Conservation (phyloP, 2,888 invertebrate species). For the Meghimatium bilineatum region DNA sequence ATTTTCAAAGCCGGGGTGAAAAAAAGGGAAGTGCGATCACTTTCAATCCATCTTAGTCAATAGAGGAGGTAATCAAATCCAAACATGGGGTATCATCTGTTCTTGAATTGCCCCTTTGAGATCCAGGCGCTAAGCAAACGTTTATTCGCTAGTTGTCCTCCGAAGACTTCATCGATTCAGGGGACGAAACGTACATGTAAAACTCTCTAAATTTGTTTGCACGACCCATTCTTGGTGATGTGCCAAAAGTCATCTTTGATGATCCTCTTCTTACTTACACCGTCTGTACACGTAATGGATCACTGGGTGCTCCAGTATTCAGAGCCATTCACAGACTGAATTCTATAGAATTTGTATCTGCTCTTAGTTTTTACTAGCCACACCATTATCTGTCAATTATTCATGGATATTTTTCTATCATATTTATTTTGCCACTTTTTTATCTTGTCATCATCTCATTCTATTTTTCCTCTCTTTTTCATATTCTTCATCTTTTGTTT, state of each 20-base stretch:
- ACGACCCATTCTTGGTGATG: neutral
- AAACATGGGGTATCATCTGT: constrained; percentile 44
- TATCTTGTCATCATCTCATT: neutral
- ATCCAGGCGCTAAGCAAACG: constrained; percentile 34
- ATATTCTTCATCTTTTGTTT: neutral
- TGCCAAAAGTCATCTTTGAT: constrained; percentile 31
- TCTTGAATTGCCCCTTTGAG: constrained; percentile 36
- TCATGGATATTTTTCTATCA: too few relatives aligned
- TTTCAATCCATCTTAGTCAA: constrained; percentile 46
- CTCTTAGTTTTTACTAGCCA: too few relatives aligned
- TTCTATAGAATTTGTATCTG: neutral
- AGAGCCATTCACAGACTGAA: neutral
- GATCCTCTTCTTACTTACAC: too few relatives aligned
- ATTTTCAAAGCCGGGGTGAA: constrained; percentile 27
- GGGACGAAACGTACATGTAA: constrained; percentile 28
- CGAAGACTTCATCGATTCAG: constrained; percentile 30
- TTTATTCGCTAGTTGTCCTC: constrained; percentile 31
- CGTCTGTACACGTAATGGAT: too few relatives aligned
- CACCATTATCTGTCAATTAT: too few relatives aligned
- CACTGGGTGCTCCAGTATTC: neutral
- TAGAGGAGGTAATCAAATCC: constrained; percentile 42
- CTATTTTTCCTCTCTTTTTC: neutral
- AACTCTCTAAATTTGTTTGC: constrained; percentile 35
- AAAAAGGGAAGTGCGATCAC: constrained; percentile 25
- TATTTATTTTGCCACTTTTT: too few relatives aligned